These are phyloP conservation scores for Papilio elwesi DNA, from an alignment of 2,888 invertebrate species.

Conservation along the genomic window DNA sequence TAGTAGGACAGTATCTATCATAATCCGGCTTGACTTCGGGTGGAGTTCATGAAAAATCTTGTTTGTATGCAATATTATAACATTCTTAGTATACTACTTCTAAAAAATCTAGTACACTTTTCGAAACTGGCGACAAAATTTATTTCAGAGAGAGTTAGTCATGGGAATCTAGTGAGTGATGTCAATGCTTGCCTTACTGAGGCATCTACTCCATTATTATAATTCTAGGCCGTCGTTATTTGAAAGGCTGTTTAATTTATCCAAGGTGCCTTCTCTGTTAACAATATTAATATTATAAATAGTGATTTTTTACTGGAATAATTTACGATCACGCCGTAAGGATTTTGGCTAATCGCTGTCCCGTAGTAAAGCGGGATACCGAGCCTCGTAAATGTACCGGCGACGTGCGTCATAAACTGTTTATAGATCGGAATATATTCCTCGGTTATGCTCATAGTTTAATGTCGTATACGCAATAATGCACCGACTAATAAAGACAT, in stretches of 20 bases:
- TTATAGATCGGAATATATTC: slow-evolving; percentile 65
- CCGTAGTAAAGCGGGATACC: slow-evolving; percentile 58
- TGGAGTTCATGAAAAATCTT: too few species aligned
- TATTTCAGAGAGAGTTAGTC: too few species aligned
- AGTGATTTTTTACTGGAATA: slow-evolving; percentile 63
- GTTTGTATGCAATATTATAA: too few species aligned
- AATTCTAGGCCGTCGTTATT: background rate
- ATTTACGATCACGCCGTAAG: slow-evolving; percentile 72
- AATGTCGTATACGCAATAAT: slow-evolving; percentile 41
- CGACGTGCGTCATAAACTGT: slow-evolving; percentile 60
- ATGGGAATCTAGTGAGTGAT: too few species aligned
- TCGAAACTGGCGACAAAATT: too few species aligned
- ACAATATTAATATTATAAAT: slow-evolving; percentile 42
- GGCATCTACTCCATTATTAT: too few species aligned
- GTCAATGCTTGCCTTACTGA: too few species aligned
- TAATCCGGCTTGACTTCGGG: too few species aligned
- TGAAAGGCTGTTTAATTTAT: background rate
- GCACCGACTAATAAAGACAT: slow-evolving; percentile 22
- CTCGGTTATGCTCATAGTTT: slow-evolving; percentile 53
- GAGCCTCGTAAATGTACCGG: slow-evolving; percentile 58
- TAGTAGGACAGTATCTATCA: too few species aligned
- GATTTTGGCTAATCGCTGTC: slow-evolving; percentile 71
- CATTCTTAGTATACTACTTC: too few species aligned
- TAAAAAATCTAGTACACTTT: too few species aligned
- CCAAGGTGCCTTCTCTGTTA: background rate